phyloP scores from a whole-genome alignment of 2,113 vertebrate species.

The Lophotis ruficrista region DNA sequence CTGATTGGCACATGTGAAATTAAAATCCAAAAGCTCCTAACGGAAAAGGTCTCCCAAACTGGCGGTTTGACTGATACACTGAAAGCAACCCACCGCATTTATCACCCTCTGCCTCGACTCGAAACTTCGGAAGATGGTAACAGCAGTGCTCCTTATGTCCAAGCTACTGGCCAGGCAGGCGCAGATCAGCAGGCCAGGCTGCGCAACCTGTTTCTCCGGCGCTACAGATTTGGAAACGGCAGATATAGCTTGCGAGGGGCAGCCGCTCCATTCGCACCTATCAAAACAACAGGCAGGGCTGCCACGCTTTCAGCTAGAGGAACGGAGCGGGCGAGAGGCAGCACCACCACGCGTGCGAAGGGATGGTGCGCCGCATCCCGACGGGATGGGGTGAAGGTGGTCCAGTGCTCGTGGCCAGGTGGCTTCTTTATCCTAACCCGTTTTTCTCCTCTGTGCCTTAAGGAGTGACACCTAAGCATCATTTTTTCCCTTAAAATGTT shows the following conservation, averaged over 20 bases:
- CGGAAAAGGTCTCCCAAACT: slow-evolving; percentile 27
- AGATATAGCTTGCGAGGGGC: slow-evolving; percentile 37
- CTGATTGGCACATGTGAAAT: slow-evolving; percentile 52
- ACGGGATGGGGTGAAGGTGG: background rate
- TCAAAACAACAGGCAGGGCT: slow-evolving; percentile 59
- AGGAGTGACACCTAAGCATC: background rate
- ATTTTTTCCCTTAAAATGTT: background rate
- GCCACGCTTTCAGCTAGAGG: background rate
- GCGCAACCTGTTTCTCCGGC: slow-evolving; percentile 48
- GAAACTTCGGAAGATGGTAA: background rate
- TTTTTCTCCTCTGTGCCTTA: slow-evolving; percentile 11
- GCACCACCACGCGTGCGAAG: background rate
- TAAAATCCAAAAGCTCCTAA: background rate
- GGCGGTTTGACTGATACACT: slow-evolving; percentile 41
- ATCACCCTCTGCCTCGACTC: slow-evolving; percentile 43
- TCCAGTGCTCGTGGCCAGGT: background rate
- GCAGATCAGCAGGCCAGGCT: slow-evolving; percentile 35
- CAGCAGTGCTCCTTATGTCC: slow-evolving; percentile 59
- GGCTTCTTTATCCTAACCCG: slow-evolving; percentile 38
- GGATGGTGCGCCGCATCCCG: background rate
- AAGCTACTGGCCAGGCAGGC: slow-evolving; percentile 56
- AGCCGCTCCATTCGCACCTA: slow-evolving; percentile 38
- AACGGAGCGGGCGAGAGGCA: background rate
- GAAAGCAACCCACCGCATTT: slow-evolving; percentile 44
- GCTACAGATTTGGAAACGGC: slow-evolving; percentile 50